Conservation (phyloP, 2,797 vertebrate species). For the Microchirus variegatus region DNA sequence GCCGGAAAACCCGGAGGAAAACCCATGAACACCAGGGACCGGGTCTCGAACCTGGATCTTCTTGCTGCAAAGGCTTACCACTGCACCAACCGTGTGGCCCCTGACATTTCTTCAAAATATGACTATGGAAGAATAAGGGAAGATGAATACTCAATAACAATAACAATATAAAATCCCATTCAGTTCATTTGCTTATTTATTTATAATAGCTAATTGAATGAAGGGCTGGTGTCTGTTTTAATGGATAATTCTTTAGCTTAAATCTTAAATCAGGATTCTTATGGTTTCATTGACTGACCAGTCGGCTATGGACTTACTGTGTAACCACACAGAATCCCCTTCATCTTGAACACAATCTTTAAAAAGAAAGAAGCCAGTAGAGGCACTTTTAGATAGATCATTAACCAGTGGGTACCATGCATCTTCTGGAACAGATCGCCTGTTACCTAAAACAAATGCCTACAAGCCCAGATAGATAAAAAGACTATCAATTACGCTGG, state of each 20-base stretch:
- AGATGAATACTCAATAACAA: slow-evolving; percentile 25
- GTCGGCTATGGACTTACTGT: neutral
- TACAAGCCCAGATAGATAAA: slow-evolving; percentile 54
- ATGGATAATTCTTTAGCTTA: neutral
- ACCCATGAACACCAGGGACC: too few relatives aligned
- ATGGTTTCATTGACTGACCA: slow-evolving; percentile 2
- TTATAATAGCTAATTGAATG: slow-evolving; percentile 2
- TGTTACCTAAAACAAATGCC: slow-evolving; percentile 63
- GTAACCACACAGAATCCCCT: slow-evolving; percentile 5
- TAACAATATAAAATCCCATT: too few relatives aligned
- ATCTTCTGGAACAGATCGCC: slow-evolving; percentile 57
- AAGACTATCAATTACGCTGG: slow-evolving; percentile 46
- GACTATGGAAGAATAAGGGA: too few relatives aligned
- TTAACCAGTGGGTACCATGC: slow-evolving; percentile 57
- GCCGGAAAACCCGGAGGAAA: too few relatives aligned
- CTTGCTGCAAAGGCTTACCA: too few relatives aligned
- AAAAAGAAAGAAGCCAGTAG: slow-evolving; percentile 19
- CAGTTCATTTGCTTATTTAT: neutral
- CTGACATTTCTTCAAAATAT: too few relatives aligned
- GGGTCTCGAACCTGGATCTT: too few relatives aligned
- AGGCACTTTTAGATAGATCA: slow-evolving; percentile 63
- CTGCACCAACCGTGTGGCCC: too few relatives aligned
- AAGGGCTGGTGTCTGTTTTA: neutral
- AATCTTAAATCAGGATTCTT: too few relatives aligned
- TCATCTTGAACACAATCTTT: slow-evolving; percentile 19